Evolutionary conservation across 2,797 vertebrate genomes (phyloP).

Genomic region (Uromys caudimaculatus): DNA sequence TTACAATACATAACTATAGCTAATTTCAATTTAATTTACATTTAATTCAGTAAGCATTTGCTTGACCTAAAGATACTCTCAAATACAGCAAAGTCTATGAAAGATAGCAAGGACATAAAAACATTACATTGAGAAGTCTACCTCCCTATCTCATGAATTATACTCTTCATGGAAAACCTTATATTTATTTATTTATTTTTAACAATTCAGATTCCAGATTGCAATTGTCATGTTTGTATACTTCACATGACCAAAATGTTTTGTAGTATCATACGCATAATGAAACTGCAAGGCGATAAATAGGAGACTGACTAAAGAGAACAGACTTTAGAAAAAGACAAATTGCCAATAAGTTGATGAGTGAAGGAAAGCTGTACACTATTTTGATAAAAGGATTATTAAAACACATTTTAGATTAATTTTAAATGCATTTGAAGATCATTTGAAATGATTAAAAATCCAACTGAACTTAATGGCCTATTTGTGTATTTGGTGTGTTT

Average conservation of each 20-base stretch:
- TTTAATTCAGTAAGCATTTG: neutral
- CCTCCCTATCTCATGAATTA: neutral
- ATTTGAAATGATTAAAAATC: neutral
- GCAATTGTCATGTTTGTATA: neutral
- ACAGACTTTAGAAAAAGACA: neutral
- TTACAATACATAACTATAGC: neutral
- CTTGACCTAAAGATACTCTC: neutral
- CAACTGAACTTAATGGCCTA: neutral
- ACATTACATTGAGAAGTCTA: neutral
- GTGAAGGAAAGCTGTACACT: neutral
- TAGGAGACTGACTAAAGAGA: too few species aligned
- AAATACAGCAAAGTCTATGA: neutral
- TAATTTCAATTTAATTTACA: neutral
- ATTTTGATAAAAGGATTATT: neutral
- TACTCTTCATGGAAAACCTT: neutral
- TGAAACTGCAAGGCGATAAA: neutral
- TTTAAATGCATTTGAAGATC: neutral
- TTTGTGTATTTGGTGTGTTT: neutral
- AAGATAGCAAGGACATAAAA: neutral
- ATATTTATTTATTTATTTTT: neutral
- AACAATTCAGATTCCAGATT: neutral
- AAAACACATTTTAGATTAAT: neutral
- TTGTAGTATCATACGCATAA: neutral
- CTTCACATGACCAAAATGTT: neutral
- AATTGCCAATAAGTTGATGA: neutral